Evolutionary conservation across 2,797 vertebrate species (phyloP).

Genomic region (Hylomyscus alleni): DNA sequence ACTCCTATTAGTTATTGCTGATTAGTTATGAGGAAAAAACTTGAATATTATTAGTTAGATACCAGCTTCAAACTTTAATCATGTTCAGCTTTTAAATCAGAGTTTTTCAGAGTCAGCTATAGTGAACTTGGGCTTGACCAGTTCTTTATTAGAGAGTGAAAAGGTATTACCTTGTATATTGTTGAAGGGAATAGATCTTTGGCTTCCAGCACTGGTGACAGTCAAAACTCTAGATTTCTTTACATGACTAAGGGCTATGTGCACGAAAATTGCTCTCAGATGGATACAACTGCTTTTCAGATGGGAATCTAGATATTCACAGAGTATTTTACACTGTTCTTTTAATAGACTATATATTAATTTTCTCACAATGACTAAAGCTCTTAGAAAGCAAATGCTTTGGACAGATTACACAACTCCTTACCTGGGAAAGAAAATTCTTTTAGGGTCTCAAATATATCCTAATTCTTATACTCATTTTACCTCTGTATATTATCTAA

Average conservation of each 20-base stretch:
- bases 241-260: not conserved
- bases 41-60: slow-evolving; percentile 7
- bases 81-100: not conserved
- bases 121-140: not conserved
- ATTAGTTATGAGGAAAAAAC: not conserved
- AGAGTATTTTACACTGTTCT: not conserved
- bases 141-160: not conserved
- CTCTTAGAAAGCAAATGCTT: slow-evolving; percentile 28
- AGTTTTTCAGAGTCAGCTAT: not conserved
- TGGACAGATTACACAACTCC: not conserved
- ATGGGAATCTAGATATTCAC: not conserved
- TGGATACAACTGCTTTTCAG: not conserved
- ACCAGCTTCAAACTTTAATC: not conserved
- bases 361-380: not conserved
- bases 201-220: not conserved
- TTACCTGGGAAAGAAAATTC: not conserved
- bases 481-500: not conserved
- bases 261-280: not conserved
- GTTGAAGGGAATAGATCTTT: not conserved
- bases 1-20: not conserved
- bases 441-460: not conserved
- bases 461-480: not conserved
- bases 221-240: not conserved
- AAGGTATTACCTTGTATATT: not conserved
- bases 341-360: not conserved